Evolutionary conservation across 1,140 invertebrate species (phyloP).

Genomic region (Megalopta genalis): DNA sequence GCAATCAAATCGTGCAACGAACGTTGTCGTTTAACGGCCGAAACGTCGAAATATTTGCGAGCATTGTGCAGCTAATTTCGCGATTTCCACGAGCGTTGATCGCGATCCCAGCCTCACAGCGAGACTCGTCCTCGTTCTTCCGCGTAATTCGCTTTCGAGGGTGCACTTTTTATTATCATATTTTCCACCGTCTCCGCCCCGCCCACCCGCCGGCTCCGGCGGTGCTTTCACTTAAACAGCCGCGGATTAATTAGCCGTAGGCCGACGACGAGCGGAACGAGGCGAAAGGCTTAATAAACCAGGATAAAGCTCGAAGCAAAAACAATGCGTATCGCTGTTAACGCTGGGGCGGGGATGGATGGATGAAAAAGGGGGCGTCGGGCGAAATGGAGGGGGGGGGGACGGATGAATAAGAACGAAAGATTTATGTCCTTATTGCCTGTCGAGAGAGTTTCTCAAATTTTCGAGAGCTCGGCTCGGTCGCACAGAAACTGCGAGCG

Average conservation of each 20-base stretch:
- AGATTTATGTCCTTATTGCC: not conserved
- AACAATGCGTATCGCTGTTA: constrained; percentile 23
- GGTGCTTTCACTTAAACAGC: constrained; percentile 7
- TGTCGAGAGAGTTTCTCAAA: not conserved
- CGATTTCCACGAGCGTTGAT: too few relatives aligned
- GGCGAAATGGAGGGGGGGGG: too few relatives aligned
- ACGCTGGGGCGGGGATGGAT: not conserved
- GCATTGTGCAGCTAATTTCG: too few relatives aligned
- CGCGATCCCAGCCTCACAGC: too few relatives aligned
- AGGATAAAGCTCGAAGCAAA: constrained; percentile 11
- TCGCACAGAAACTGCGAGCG: not conserved
- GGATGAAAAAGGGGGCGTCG: too few relatives aligned
- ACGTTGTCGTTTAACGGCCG: too few relatives aligned
- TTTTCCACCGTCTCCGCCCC: not conserved
- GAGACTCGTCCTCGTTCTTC: not conserved
- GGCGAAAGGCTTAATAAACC: constrained; percentile 1
- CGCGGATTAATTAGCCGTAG: constrained; percentile 17
- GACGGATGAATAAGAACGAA: not conserved
- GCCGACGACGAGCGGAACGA: constrained; percentile 8
- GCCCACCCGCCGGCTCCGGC: too few relatives aligned
- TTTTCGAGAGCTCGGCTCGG: not conserved
- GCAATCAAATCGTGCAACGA: too few relatives aligned
- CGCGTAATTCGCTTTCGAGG: not conserved
- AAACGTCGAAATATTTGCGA: too few relatives aligned
- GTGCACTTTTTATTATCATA: not conserved